phyloP scores from a whole-genome alignment of 2,113 vertebrate genomes.

The Rissa tridactyla region DNA sequence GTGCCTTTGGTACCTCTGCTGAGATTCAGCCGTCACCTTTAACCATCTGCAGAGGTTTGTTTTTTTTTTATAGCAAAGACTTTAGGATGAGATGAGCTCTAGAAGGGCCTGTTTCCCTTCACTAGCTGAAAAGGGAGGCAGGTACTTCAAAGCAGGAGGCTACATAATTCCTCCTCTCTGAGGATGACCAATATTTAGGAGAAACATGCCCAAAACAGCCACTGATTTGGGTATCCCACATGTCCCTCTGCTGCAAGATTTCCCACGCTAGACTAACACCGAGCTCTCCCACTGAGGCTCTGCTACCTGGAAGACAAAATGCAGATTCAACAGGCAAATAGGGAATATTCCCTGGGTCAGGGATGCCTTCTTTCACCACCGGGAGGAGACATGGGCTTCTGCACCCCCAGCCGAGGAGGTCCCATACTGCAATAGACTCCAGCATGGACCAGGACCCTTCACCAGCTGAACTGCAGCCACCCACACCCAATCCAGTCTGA shows the following conservation, averaged over 20 bases:
- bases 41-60: not conserved
- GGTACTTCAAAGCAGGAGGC: not conserved
- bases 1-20: not conserved
- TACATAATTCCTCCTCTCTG: not conserved
- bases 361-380: not conserved
- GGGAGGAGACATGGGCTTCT: not conserved
- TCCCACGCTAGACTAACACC: not conserved
- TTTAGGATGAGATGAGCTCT: not conserved
- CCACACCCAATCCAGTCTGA: not conserved
- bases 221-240: not conserved
- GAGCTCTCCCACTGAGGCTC: not conserved
- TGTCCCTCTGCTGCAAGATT: not conserved
- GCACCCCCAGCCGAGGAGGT: not conserved
- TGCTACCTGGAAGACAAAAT: not conserved
- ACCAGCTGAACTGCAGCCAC: not conserved
- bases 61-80: not conserved
- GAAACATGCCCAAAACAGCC: not conserved
- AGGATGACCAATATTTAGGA: not conserved
- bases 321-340: not conserved
- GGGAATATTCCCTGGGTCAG: not conserved
- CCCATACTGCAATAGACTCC: not conserved
- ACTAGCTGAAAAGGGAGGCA: not conserved
- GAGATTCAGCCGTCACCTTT: not conserved
- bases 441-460: not conserved
- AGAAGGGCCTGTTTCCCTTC: not conserved